phyloP scores from a whole-genome alignment of 1,140 invertebrate genomes.

The Panonychus citri region DNA sequence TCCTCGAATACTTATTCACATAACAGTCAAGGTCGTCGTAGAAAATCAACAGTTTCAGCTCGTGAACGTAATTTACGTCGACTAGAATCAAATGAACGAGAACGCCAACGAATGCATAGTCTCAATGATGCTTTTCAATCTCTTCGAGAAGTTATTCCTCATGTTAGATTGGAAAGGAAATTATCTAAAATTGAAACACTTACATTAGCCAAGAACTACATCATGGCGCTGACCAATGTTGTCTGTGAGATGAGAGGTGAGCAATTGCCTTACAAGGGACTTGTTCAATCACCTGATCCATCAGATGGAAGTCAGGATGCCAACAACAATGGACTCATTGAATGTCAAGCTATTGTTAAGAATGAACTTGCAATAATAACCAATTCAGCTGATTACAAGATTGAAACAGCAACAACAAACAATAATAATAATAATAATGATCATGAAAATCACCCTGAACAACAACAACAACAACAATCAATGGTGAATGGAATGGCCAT shows the following conservation, averaged over 20 bases:
- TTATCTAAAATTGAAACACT: conserved; percentile 63
- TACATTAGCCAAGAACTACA: conserved; percentile 67
- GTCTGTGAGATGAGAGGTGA: conserved; percentile 41
- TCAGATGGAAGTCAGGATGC: not conserved
- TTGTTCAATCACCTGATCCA: not conserved
- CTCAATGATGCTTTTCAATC: conserved; percentile 70
- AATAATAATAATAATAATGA: too few species aligned
- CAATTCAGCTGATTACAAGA: too few species aligned
- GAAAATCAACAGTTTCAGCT: conserved; percentile 44
- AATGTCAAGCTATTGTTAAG: too few species aligned
- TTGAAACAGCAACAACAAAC: too few species aligned
- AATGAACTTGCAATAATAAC: too few species aligned
- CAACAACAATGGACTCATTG: too few species aligned
- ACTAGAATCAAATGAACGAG: conserved; percentile 61
- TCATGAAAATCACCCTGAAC: too few species aligned
- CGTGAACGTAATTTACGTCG: conserved; percentile 52
- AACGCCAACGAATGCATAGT: conserved; percentile 65
- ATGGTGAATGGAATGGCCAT: too few species aligned
- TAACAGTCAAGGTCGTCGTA: conserved; percentile 18
- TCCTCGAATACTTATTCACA: too few species aligned
- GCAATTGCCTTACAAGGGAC: not conserved
- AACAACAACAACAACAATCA: too few species aligned
- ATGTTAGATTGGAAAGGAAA: conserved; percentile 57
- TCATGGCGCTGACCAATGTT: conserved; percentile 64
- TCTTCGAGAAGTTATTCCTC: conserved; percentile 59